Conservation (phyloP, 2,888 invertebrate genomes). For the Furcula furcula region DNA sequence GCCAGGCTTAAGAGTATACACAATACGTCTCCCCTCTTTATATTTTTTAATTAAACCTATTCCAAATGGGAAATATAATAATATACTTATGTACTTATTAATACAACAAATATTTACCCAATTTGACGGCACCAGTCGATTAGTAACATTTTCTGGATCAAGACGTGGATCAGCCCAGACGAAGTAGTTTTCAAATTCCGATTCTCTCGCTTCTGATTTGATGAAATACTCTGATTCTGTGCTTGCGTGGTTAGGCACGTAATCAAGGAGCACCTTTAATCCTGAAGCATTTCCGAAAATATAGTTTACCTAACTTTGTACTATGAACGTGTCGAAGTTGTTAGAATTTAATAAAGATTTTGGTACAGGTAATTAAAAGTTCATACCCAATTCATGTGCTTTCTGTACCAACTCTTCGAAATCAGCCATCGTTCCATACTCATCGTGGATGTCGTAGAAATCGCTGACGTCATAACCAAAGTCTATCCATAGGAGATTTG, state of each 20-base stretch:
- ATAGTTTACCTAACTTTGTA: no score
- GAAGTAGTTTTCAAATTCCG: slow-evolving; percentile 86
- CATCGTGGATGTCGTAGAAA: slow-evolving; percentile 84
- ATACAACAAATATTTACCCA: no score
- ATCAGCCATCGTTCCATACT: slow-evolving; percentile 86
- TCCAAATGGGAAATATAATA: no score
- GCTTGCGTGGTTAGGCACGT: slow-evolving; percentile 85
- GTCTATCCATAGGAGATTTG: slow-evolving; percentile 89
- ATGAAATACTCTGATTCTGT: slow-evolving; percentile 90
- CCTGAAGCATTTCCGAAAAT: slow-evolving; percentile 21
- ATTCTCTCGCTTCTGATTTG: slow-evolving; percentile 80
- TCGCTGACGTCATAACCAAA: slow-evolving; percentile 92
- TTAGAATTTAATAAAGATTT: no score
- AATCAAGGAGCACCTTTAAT: slow-evolving; percentile 80
- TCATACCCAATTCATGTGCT: slow-evolving; percentile 74
- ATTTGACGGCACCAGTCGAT: slow-evolving; percentile 61
- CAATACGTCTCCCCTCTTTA: no score
- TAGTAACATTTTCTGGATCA: slow-evolving; percentile 41
- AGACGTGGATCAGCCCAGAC: slow-evolving; percentile 84
- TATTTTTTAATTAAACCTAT: no score
- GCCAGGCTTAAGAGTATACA: no score
- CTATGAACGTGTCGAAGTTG: no score
- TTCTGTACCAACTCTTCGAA: slow-evolving; percentile 79
- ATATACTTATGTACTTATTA: no score
- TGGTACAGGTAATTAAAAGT: no score